Evolutionary conservation across 2,888 invertebrate genomes (phyloP).

Genomic region (Neoitamus cyanurus): DNA sequence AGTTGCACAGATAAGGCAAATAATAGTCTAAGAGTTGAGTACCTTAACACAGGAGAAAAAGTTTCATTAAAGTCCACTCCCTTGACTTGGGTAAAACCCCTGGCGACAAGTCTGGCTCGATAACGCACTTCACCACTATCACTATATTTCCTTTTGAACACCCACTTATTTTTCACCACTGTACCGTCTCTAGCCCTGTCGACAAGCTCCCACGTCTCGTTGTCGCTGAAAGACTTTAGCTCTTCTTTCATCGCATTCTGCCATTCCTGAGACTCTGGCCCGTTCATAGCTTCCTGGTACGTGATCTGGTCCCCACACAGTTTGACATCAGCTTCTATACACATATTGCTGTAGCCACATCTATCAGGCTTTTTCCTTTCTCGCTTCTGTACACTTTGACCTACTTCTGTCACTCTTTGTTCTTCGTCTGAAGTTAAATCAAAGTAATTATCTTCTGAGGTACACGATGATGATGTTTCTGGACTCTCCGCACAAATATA

Average conservation of each 20-base stretch:
- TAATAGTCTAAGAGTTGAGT: conserved; percentile 40
- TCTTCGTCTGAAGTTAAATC: not conserved
- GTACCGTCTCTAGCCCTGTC: not conserved
- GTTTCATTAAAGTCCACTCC: conserved; percentile 43
- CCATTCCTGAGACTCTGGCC: too few species aligned
- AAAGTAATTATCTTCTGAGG: not conserved
- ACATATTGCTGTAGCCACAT: not conserved
- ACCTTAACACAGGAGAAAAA: conserved; percentile 38
- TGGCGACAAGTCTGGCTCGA: conserved; percentile 37
- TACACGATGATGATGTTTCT: not conserved
- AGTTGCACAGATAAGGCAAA: conserved; percentile 41
- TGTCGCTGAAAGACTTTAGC: not conserved
- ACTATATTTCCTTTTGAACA: not conserved
- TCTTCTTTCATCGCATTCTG: conserved; percentile 42
- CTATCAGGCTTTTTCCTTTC: not conserved
- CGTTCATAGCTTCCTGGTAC: not conserved
- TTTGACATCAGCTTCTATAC: too few species aligned
- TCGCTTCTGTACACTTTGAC: not conserved
- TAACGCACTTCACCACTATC: not conserved
- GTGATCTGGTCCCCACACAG: not conserved
- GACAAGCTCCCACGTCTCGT: conserved; percentile 33
- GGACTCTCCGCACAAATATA: not conserved
- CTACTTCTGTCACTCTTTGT: too few species aligned
- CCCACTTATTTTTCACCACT: not conserved
- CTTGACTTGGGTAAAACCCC: conserved; percentile 37